Percentiles rank a stretch among this genome's conserved stretches.
Conservation (phyloP, 2,888 invertebrate genomes). For the Trimorus sp. region DNA sequence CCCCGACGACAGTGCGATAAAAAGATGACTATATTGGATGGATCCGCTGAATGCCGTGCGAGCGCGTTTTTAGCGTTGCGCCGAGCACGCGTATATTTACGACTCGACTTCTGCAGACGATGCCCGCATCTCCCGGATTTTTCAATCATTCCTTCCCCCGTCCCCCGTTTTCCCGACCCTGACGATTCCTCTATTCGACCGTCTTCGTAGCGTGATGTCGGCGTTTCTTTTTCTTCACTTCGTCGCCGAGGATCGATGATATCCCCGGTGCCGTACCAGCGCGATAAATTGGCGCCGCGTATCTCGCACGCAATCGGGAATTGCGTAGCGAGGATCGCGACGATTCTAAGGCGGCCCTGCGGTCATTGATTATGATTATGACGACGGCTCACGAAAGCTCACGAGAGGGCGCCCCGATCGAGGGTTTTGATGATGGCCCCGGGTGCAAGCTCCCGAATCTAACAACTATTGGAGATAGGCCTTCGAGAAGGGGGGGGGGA, state of each 20-base stretch:
- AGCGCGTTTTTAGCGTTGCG: conserved; percentile 39
- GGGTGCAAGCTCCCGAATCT: conserved; percentile 28
- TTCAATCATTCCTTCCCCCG: conserved; percentile 21
- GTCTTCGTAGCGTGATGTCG: background rate
- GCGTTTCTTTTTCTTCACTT: too few species aligned
- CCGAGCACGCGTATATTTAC: conserved; percentile 41
- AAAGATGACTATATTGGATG: conserved; percentile 62
- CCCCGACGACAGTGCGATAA: conserved; percentile 52
- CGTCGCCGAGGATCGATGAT: too few species aligned
- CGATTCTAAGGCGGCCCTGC: conserved; percentile 25
- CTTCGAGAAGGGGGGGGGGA: conserved; percentile 32
- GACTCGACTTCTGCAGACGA: conserved; percentile 57
- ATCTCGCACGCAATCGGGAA: conserved; percentile 66
- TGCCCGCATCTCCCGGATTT: conserved; percentile 52
- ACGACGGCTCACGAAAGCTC: conserved; percentile 65
- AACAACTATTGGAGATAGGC: too few species aligned
- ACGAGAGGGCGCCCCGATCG: conserved; percentile 49
- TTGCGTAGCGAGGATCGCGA: conserved; percentile 47
- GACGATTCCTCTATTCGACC: conserved; percentile 7
- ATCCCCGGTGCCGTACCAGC: conserved; percentile 13
- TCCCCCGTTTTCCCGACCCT: conserved; percentile 34
- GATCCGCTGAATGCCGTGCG: conserved; percentile 45
- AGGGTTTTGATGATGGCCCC: conserved; percentile 51
- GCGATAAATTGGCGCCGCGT: conserved; percentile 70
- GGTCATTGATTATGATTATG: conserved; percentile 69